These are phyloP conservation scores for Tympanoctomys barrerae DNA, from an alignment of 2,797 vertebrate genomes.

Conservation along the genomic window DNA sequence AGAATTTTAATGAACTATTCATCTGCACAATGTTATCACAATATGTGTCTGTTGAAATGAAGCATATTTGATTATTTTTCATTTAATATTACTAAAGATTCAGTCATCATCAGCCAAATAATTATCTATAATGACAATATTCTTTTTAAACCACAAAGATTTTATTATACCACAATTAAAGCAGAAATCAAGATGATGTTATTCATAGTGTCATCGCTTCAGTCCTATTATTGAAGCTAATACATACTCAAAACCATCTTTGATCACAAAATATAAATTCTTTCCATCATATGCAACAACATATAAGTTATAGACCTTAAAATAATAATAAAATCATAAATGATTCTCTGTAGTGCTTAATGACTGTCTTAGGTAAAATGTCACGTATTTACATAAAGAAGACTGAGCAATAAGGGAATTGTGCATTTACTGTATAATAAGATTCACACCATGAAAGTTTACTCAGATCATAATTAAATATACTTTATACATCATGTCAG, in stretches of 20 bases:
- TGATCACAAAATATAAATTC: not conserved
- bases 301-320: not conserved
- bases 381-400: not conserved
- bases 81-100: slow-evolving; percentile 36
- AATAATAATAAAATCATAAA: slow-evolving; percentile 32
- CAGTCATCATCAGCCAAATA: not conserved
- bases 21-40: not conserved
- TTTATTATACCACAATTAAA: not conserved
- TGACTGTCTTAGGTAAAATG: not conserved
- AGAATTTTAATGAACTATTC: not conserved
- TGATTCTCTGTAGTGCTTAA: not conserved
- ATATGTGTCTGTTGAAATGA: not conserved
- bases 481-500: slow-evolving; percentile 59
- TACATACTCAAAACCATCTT: slow-evolving; percentile 20
- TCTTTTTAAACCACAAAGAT: not conserved
- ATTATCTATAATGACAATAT: not conserved
- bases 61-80: slow-evolving; percentile 36
- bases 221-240: not conserved
- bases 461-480: slow-evolving; percentile 37
- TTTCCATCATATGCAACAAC: not conserved
- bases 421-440: slow-evolving; percentile 3
- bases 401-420: not conserved
- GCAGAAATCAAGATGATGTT: not conserved
- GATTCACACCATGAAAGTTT: slow-evolving; percentile 35
- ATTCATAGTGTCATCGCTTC: not conserved